Evolutionary conservation across 1,140 invertebrate genomes (phyloP).

Genomic region (Gerris buenoi): DNA sequence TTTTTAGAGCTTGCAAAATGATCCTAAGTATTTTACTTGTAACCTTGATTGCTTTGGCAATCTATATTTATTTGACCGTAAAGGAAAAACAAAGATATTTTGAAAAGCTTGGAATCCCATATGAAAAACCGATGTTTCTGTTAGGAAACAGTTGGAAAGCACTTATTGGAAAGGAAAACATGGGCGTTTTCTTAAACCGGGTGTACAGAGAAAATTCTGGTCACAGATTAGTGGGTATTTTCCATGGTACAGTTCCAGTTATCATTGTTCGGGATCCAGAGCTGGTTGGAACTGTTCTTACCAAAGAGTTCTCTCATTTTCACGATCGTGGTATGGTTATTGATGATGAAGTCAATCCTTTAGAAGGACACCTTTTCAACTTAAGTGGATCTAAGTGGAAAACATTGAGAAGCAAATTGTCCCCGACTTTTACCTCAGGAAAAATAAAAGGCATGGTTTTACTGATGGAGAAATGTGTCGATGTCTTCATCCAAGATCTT

Average conservation of each 20-base stretch:
- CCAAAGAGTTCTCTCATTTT: conserved; percentile 40
- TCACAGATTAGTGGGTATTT: conserved; percentile 12
- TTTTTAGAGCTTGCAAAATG: too few relatives aligned
- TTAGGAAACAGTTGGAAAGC: neutral
- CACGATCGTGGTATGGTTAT: conserved; percentile 31
- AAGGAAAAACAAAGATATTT: neutral
- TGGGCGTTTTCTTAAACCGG: neutral
- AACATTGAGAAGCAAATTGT: conserved; percentile 33
- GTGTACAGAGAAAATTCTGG: conserved; percentile 22
- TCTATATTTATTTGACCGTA: neutral
- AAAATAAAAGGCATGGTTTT: conserved; percentile 40
- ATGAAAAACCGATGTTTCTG: neutral
- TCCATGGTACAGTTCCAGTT: conserved; percentile 28
- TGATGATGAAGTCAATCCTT: conserved; percentile 34
- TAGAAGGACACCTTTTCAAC: conserved; percentile 38
- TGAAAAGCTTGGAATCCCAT: neutral
- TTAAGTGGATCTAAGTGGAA: conserved; percentile 35
- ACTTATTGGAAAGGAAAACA: neutral
- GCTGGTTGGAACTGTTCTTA: conserved; percentile 35
- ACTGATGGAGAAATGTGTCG: conserved; percentile 31
- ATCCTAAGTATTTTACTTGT: neutral
- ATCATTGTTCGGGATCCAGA: conserved; percentile 38
- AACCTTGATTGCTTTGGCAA: neutral
- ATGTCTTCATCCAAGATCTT: conserved; percentile 25
- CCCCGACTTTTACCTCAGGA: conserved; percentile 38